Percentiles rank a stretch among this genome's conserved stretches.
phyloP scores from a whole-genome alignment of 2,797 vertebrate species.

The Hirundo rustica region DNA sequence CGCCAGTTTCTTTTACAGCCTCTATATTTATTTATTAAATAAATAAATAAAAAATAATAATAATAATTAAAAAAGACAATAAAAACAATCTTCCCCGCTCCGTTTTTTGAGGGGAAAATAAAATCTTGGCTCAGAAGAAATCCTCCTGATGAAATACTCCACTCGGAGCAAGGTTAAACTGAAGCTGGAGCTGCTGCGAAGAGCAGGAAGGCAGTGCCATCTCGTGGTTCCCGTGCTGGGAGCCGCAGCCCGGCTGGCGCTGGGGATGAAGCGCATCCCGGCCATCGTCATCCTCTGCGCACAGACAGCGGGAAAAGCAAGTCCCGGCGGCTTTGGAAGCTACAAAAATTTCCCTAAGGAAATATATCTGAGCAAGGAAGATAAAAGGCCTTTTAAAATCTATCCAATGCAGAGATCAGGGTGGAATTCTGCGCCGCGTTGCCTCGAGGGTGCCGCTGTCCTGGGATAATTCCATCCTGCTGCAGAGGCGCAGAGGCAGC shows the following conservation, averaged over 20 bases:
- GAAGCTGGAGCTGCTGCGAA: constrained; percentile 2
- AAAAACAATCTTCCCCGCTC: constrained; percentile 26
- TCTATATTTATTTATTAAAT: background rate
- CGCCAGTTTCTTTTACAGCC: background rate
- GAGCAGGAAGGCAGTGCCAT: constrained; percentile 76
- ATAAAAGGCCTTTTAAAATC: background rate
- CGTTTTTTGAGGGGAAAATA: background rate
- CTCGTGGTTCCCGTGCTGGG: constrained; percentile 70
- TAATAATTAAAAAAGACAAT: background rate
- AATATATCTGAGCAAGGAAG: background rate
- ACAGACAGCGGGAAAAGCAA: background rate
- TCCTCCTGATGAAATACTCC: constrained; percentile 49
- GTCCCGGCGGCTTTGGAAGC: background rate
- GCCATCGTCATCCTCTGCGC: background rate
- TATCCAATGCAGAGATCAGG: background rate
- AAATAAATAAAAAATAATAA: no score
- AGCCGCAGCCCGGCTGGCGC: background rate
- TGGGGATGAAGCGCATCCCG: background rate
- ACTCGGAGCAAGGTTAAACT: constrained; percentile 12
- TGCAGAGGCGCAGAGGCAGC: background rate
- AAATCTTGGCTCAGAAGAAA: constrained; percentile 45
- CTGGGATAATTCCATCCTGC: background rate
- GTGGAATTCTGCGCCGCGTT: background rate
- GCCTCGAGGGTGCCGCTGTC: accelerated
- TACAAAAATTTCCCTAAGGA: background rate